Percentiles rank a stretch among this genome's conserved stretches.
Conservation (phyloP, 2,888 invertebrate genomes). For the Epinotia brunnichana region DNA sequence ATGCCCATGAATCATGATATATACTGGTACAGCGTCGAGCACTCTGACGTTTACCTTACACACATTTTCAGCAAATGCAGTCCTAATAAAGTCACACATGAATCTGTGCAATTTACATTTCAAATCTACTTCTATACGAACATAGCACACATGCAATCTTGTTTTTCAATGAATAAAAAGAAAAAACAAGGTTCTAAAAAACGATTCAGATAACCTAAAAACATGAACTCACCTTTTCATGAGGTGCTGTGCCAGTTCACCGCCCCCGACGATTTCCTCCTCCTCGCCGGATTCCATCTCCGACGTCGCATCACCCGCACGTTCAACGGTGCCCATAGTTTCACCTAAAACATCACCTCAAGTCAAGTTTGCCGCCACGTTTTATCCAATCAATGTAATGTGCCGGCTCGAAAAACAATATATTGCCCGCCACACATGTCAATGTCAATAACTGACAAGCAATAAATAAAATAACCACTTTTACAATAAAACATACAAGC, state of each 20-base stretch:
- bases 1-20: no score
- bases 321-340: conserved; percentile 87
- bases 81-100: not conserved
- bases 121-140: not conserved
- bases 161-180: not conserved
- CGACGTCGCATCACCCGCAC: conserved; percentile 86
- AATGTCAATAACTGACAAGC: conserved; percentile 42
- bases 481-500: conserved; percentile 43
- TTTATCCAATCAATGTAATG: conserved; percentile 54
- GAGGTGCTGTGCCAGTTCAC: conserved; percentile 75
- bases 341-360: conserved; percentile 67
- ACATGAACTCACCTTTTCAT: conserved; percentile 69
- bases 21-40: no score
- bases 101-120: not conserved
- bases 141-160: no score
- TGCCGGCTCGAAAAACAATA: conserved; percentile 59
- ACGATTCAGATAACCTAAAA: conserved; percentile 48
- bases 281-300: conserved; percentile 88
- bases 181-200: not conserved
- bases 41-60: no score
- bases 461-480: conserved; percentile 45
- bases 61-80: not conserved
- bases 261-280: conserved; percentile 83
- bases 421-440: conserved; percentile 42
- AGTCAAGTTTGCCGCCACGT: conserved; percentile 72